phyloP scores from a whole-genome alignment of 2,113 vertebrate genomes.

The Tachycineta bicolor region DNA sequence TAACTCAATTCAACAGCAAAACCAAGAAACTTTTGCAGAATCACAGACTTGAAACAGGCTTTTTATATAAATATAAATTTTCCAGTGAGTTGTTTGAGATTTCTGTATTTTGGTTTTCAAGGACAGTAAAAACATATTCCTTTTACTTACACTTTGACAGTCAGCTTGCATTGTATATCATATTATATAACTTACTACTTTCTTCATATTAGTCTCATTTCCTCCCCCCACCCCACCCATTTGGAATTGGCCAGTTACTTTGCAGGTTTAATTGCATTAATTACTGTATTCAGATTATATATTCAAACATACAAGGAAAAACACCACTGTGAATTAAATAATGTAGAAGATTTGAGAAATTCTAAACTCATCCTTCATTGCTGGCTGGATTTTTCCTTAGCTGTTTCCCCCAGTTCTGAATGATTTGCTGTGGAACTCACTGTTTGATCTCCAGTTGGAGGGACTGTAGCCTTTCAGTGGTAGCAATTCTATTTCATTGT shows the following conservation, averaged over 20 bases:
- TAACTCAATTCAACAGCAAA: not conserved
- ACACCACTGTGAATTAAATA: not conserved
- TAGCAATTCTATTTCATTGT: conserved; percentile 75
- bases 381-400: not conserved
- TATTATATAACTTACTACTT: not conserved
- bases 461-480: conserved; percentile 79
- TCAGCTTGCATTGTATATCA: not conserved
- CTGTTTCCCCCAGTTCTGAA: not conserved
- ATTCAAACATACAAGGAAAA: not conserved
- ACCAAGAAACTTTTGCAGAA: not conserved
- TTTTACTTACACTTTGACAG: not conserved
- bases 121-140: not conserved
- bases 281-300: not conserved
- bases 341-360: not conserved
- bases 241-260: not conserved
- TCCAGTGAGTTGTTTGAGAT: not conserved
- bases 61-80: not conserved
- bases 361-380: not conserved
- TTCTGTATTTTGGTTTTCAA: not conserved
- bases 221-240: not conserved
- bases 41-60: not conserved
- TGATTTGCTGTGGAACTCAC: conserved; percentile 60
- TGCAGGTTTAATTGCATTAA: not conserved
- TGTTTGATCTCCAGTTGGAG: conserved; percentile 74
- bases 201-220: not conserved